Base-by-base conservation (phyloP, 23 tunicate species). In the Phallusia fumigata region DNA sequence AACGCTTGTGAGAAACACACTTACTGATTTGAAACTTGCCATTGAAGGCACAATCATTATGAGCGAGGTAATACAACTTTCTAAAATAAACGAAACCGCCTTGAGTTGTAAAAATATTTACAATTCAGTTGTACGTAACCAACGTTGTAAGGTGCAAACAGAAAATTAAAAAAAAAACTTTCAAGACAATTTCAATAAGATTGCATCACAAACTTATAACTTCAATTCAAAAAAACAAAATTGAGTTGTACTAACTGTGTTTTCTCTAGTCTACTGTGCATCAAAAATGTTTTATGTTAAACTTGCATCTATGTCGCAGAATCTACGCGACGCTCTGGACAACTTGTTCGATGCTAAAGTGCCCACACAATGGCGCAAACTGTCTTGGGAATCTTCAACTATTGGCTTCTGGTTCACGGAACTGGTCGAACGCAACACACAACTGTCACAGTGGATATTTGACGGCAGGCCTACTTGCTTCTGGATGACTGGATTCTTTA, bases 401-500 rank as follows among this genome's bases (percentile, higher is more conserved):
- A 91, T 96, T 44, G 99, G 99, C 0, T 96, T 96, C 88, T 96
- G 99, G 99, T 96, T 96, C 76, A 90, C 99, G 24, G 99, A 96
- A 78, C 69, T 96, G 36, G 36, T 90, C 21, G 99, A 96, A 64
- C 76, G 99, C 1, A 91, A 96, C 83, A 82, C 89, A 36, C 99
- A 96, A 79, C 82, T 96, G 33, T 85, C 93, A 6, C 32, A 78
- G 30, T 96, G 99, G 99, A 82, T 91, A 45, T 96, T 91, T 73
- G 99, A 96, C 12, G 91, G 89, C 53, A 76, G 99, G 76, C 99
- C 99, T 12, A 85, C 78, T 19, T 96, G 96, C 83, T 96, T 96
- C 80, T 96, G 99, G 99, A 96, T 96, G 99, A 96, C 99, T 52
- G 99, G 99, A 75, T 96, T 96, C 83, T 96, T 96, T 84, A 96